These are phyloP conservation scores for Sweltsa coloradensis DNA, from an alignment of 1,140 invertebrate genomes.

Conservation along the genomic window DNA sequence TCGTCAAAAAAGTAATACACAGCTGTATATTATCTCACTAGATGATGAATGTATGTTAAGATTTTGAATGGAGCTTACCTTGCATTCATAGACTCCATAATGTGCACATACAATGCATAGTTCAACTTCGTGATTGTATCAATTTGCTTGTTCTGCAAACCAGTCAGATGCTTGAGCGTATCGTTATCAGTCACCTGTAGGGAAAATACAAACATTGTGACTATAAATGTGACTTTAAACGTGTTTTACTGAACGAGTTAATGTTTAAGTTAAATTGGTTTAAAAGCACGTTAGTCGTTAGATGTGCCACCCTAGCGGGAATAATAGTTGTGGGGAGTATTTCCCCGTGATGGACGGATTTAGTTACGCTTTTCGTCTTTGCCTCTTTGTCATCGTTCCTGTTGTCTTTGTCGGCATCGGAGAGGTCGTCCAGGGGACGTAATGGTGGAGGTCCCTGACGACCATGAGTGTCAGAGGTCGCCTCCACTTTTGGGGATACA, in stretches of 20 bases:
- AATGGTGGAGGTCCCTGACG: no score
- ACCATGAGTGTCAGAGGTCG: no score
- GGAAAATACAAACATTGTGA: background rate
- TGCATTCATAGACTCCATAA: conserved; percentile 1
- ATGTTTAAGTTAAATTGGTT: background rate
- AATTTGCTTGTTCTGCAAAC: conserved; percentile 1
- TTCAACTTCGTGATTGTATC: conserved; percentile 6
- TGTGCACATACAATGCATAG: background rate
- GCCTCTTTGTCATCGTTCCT: no score
- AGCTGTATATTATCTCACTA: no score
- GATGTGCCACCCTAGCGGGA: background rate
- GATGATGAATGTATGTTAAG: no score
- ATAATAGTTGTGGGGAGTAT: background rate
- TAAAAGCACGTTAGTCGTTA: background rate
- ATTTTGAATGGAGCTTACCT: no score
- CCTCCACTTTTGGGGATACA: no score
- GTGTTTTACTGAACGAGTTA: background rate
- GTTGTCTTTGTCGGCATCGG: no score
- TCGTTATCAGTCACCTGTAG: conserved; percentile 4
- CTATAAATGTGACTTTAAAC: background rate
- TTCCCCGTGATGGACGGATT: background rate
- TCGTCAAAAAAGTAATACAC: no score
- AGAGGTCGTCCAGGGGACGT: no score
- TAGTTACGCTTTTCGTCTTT: background rate
- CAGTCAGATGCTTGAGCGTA: conserved; percentile 4